Evolutionary conservation across 2,113 vertebrate genomes (phyloP).

Genomic region (Equus quagga): DNA sequence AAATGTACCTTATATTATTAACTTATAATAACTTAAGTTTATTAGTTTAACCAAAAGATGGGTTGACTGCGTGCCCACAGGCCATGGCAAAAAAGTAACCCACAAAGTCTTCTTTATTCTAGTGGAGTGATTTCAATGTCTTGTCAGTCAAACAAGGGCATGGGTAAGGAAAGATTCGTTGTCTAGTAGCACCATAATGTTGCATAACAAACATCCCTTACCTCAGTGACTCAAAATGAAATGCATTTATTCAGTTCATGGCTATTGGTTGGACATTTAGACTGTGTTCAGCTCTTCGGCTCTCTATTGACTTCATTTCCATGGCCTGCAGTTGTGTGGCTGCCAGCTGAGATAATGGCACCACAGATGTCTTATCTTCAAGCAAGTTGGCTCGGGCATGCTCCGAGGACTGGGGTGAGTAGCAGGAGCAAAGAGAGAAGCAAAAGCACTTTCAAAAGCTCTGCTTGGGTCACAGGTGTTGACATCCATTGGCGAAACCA

Average conservation of each 20-base stretch:
- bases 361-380: rapidly evolving
- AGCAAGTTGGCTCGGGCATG: neutral
- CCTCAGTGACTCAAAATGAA: neutral
- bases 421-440: neutral
- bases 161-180: too few species aligned
- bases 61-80: rapidly evolving
- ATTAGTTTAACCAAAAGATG: neutral
- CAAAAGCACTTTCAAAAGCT: neutral
- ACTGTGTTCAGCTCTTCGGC: neutral
- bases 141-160: neutral
- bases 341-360: rapidly evolving
- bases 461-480: neutral
- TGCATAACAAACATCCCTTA: neutral
- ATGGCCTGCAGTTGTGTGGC: rapidly evolving
- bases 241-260: neutral
- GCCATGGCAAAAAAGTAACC: neutral
- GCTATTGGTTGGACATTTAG: too few species aligned
- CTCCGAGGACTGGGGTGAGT: rapidly evolving
- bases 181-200: too few species aligned
- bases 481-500: neutral
- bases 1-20: neutral
- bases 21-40: neutral
- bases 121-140: neutral
- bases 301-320: rapidly evolving
- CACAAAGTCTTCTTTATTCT: rapidly evolving